Evolutionary conservation across 2,113 vertebrate genomes (phyloP).

Genomic region (Amphilophus citrinellus): DNA sequence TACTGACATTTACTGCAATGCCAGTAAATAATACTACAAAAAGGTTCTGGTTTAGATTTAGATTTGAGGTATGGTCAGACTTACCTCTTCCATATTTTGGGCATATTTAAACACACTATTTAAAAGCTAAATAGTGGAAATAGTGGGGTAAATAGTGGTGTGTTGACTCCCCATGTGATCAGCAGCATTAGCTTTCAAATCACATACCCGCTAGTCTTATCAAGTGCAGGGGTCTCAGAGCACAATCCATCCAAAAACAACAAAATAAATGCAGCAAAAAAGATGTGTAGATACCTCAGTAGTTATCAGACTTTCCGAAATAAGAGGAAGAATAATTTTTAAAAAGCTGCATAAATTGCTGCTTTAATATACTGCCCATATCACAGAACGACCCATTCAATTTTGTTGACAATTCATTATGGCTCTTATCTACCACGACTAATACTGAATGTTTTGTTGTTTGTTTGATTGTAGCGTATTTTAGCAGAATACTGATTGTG

Average conservation of each 20-base stretch:
- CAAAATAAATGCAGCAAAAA: conserved; percentile 11
- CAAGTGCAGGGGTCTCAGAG: conserved; percentile 3
- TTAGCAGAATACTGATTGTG: conserved; percentile 1
- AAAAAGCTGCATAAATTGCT: background rate
- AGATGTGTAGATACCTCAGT: conserved; percentile 8
- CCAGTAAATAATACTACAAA: conserved; percentile 6
- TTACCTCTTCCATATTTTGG: background rate
- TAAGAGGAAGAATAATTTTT: background rate
- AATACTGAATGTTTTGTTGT: background rate
- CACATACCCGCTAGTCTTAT: background rate
- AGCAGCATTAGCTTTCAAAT: background rate
- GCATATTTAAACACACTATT: background rate
- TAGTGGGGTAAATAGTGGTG: background rate
- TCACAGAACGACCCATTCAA: background rate
- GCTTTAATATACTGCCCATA: background rate
- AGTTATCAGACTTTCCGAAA: background rate
- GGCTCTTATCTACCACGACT: background rate
- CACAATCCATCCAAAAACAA: background rate
- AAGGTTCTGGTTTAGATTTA: background rate
- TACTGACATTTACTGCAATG: conserved; percentile 11
- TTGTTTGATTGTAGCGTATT: background rate
- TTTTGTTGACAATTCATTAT: background rate
- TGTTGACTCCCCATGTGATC: conserved; percentile 14
- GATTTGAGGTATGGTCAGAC: background rate
- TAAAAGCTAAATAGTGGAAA: background rate